Evolutionary conservation across 30 jellyfish, hydroid and myxozoan species (phyloP).

Genomic region (Mastigias papua): DNA sequence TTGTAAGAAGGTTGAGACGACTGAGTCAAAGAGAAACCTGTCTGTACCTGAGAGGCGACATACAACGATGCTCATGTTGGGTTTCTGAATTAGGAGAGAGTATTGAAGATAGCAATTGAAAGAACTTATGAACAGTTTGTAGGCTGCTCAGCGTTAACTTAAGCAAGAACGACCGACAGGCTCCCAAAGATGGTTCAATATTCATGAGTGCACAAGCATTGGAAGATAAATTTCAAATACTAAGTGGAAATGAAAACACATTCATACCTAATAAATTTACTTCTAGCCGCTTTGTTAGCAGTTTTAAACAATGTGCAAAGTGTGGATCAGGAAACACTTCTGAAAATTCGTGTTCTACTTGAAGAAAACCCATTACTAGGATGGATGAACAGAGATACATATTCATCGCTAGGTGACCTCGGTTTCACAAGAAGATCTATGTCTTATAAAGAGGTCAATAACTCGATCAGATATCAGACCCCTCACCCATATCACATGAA

Average conservation of each 20-base stretch:
- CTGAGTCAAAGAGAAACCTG: background rate
- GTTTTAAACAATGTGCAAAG: background rate
- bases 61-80: too few relatives aligned
- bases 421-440: constrained; percentile 69
- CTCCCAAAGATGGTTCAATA: too few relatives aligned
- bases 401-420: constrained; percentile 75
- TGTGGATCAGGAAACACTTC: constrained; percentile 68
- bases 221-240: too few relatives aligned
- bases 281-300: background rate
- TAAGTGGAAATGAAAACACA: background rate
- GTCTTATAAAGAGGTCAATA: constrained; percentile 73
- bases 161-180: too few relatives aligned
- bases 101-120: too few relatives aligned
- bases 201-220: too few relatives aligned
- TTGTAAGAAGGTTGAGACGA: background rate
- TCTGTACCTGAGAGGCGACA: too few relatives aligned
- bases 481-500: constrained; percentile 80
- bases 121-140: too few relatives aligned
- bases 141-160: too few relatives aligned
- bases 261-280: background rate
- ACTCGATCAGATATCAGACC: constrained; percentile 62
- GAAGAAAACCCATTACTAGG: constrained; percentile 83
- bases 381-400: constrained; percentile 85
- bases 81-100: too few relatives aligned
- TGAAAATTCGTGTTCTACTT: constrained; percentile 68